Percentiles rank a stretch among this genome's conserved stretches.
phyloP scores from a whole-genome alignment of 1,140 invertebrate species.

The Holotrichia oblita region DNA sequence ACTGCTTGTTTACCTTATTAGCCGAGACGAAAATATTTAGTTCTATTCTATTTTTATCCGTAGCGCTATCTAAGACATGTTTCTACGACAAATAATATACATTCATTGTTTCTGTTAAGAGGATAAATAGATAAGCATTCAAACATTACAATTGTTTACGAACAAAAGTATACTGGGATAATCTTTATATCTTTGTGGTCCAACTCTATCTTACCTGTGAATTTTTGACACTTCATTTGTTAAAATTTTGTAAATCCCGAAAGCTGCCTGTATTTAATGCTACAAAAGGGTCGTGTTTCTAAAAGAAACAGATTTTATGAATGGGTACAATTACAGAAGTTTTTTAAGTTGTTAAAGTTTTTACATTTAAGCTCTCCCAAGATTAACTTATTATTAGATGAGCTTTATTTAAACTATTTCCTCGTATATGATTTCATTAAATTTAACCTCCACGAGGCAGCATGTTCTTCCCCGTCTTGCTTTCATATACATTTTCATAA shows the following conservation, averaged over 20 bases:
- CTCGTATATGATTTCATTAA: not conserved
- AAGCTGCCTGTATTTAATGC: no score
- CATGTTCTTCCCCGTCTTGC: not conserved
- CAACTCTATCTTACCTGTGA: not conserved
- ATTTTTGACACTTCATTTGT: slow-evolving; percentile 26
- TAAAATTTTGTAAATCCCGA: not conserved
- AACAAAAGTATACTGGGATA: slow-evolving; percentile 27
- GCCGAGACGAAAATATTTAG: no score
- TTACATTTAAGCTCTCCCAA: no score
- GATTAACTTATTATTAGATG: no score
- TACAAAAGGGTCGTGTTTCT: not conserved
- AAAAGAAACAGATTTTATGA: not conserved
- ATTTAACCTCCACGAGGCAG: no score
- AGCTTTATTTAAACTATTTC: not conserved
- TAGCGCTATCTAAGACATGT: no score
- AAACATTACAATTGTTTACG: slow-evolving; percentile 10
- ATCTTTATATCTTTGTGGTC: not conserved
- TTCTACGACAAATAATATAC: not conserved
- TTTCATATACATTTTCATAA: not conserved
- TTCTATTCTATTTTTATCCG: no score
- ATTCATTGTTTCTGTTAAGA: slow-evolving; percentile 31
- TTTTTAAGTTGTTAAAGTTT: no score
- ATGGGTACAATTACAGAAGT: not conserved
- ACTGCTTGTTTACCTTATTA: no score
- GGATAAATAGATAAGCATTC: not conserved